Evolutionary conservation across 2,888 invertebrate species (phyloP).

Genomic region (Diadegma fenestrale): DNA sequence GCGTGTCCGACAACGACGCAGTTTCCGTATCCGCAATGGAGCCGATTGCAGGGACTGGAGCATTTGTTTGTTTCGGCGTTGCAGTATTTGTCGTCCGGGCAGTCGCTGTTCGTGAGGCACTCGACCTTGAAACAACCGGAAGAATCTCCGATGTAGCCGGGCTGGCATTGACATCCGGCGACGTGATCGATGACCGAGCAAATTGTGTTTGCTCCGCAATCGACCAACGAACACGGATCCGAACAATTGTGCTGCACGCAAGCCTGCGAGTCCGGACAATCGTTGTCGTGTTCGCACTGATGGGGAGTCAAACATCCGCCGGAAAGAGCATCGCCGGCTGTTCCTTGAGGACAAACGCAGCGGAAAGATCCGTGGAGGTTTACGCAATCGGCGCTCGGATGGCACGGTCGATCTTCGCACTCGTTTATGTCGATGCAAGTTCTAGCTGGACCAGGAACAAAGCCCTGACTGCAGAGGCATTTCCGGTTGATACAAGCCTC

Average conservation of each 20-base stretch:
- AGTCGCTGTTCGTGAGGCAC: constrained; percentile 92
- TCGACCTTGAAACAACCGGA: constrained; percentile 96
- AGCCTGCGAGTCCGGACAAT: constrained; percentile 91
- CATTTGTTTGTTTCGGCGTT: constrained; percentile 92
- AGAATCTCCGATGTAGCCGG: constrained; percentile 93
- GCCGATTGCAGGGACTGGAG: constrained; percentile 92
- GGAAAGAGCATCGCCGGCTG: constrained; percentile 90
- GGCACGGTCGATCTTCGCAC: constrained; percentile 92
- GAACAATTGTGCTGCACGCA: constrained; percentile 92
- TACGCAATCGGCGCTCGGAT: constrained; percentile 91
- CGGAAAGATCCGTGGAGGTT: constrained; percentile 93
- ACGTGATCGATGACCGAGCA: constrained; percentile 91
- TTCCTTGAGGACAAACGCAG: constrained; percentile 92
- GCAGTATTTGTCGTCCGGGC: constrained; percentile 91
- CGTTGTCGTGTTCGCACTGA: constrained; percentile 90
- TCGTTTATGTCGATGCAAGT: constrained; percentile 93
- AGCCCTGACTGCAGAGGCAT: constrained; percentile 93
- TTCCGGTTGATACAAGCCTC: constrained; percentile 91
- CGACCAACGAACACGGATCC: constrained; percentile 91
- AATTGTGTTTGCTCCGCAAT: constrained; percentile 91
- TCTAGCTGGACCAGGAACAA: constrained; percentile 89
- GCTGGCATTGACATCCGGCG: constrained; percentile 91
- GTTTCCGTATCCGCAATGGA: constrained; percentile 92
- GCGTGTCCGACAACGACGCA: constrained; percentile 91
- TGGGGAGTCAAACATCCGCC: constrained; percentile 89